Percentiles rank a stretch among this genome's conserved stretches.
phyloP scores from a whole-genome alignment of 2,113 vertebrate species.

The Erythrocercus mccallii region DNA sequence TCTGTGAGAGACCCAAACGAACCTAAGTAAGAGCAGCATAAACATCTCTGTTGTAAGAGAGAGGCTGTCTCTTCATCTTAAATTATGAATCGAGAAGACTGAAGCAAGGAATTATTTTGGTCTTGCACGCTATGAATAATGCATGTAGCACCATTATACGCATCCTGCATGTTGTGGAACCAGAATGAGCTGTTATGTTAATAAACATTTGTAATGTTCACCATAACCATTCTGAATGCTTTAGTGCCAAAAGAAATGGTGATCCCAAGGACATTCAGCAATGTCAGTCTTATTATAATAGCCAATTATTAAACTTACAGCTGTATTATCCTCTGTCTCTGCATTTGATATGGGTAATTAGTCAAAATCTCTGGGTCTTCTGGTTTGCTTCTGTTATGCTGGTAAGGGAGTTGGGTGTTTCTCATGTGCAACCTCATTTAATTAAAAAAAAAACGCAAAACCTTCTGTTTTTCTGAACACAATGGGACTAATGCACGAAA shows the following conservation, averaged over 20 bases:
- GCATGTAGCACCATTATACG: not conserved
- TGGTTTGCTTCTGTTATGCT: not conserved
- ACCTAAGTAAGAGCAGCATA: not conserved
- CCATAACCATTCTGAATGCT: not conserved
- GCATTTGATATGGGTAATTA: not conserved
- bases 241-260: not conserved
- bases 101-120: not conserved
- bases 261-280: not conserved
- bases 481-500: not conserved
- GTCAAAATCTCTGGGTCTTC: not conserved
- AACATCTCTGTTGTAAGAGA: not conserved
- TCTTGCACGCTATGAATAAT: constrained; percentile 48
- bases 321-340: not conserved
- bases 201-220: constrained; percentile 3
- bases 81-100: not conserved
- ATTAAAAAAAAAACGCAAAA: not conserved
- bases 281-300: not conserved
- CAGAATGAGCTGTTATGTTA: not conserved
- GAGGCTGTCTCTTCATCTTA: not conserved
- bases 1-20: not conserved
- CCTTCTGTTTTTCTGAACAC: not conserved
- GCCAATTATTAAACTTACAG: not conserved
- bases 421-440: not conserved
- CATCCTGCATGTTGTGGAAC: not conserved
- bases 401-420: not conserved